Base-by-base conservation (phyloP, 2,797 vertebrate species). In the Coracias cyanogaster region DNA sequence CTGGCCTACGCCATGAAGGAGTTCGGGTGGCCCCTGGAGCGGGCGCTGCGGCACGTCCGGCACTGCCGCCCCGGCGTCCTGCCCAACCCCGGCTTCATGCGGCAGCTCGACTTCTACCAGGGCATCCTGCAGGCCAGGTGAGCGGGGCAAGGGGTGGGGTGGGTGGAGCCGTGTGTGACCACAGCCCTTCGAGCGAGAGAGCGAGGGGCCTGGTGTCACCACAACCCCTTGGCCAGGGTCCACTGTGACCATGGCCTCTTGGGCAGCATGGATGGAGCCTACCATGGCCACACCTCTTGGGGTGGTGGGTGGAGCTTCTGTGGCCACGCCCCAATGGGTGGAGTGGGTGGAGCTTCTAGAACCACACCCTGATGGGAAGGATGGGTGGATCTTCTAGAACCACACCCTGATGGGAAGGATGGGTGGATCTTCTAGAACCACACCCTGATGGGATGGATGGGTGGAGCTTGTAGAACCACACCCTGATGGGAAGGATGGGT, bases 1-100 rank as follows among this genome's bases (percentile, higher is more conserved):
- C 97, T 99, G 9, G 99, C 99, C 21, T 99, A 99, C 1, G 98
- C 98, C 97, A 99, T 99, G 99, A 99, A 99, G 97, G 98, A 99
- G 90, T 98, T 99, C 2, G 97, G 94, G 80, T 99, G 99, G 99
- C 6, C 98, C 1, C 97, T 99, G 96, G 99, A 99, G 37, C 90
- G 96, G 76, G 98, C 99, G 0, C 96, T 99, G 79, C 86, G 89
- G 70, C 98, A 99, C 0, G 99, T 99, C 19, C 98, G 97, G 77
- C 99, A 99, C 55, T 96, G 98, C 39, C 98, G 99, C 31, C 98
- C 98, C 85, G 95, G 99, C 3, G 69, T 99, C 52, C 98, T 99
- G 78, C 99, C 99, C 95, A 99, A 99, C 48, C 98, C 99, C 0
- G 98, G 99, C 97, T 99, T 99, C 98, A 98, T 99, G 97, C 98